Evolutionary conservation across 2,888 invertebrate species (phyloP).

Genomic region (Oxycera nigricornis): DNA sequence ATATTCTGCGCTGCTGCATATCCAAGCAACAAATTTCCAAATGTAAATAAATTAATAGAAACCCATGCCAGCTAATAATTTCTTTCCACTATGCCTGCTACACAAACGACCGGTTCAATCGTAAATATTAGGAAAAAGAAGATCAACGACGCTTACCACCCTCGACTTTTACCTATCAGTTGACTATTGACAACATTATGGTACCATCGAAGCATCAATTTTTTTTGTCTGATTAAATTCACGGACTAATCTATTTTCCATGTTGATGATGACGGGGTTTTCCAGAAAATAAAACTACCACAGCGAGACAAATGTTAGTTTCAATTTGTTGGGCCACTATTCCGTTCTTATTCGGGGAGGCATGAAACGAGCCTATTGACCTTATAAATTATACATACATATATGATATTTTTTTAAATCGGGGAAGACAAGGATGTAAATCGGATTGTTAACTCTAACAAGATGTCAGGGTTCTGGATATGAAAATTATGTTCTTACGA

Average conservation of each 20-base stretch:
- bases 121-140: not conserved
- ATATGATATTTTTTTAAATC: not conserved
- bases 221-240: not conserved
- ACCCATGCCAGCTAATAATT: not conserved
- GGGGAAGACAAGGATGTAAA: not conserved
- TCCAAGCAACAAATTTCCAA: not conserved
- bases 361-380: not conserved
- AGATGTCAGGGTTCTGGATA: not conserved
- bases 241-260: not conserved
- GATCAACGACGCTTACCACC: not conserved
- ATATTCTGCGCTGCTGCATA: not conserved
- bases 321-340: too few species aligned
- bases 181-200: not conserved
- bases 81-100: not conserved
- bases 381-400: not conserved
- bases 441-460: not conserved
- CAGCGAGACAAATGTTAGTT: not conserved
- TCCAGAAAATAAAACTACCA: not conserved
- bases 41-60: not conserved
- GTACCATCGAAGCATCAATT: not conserved
- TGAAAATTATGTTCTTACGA: not conserved
- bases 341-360: not conserved
- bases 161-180: not conserved
- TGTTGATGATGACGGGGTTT: not conserved
- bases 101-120: not conserved